phyloP scores from a whole-genome alignment of 2,797 vertebrate genomes.

The Hybognathus amarus region DNA sequence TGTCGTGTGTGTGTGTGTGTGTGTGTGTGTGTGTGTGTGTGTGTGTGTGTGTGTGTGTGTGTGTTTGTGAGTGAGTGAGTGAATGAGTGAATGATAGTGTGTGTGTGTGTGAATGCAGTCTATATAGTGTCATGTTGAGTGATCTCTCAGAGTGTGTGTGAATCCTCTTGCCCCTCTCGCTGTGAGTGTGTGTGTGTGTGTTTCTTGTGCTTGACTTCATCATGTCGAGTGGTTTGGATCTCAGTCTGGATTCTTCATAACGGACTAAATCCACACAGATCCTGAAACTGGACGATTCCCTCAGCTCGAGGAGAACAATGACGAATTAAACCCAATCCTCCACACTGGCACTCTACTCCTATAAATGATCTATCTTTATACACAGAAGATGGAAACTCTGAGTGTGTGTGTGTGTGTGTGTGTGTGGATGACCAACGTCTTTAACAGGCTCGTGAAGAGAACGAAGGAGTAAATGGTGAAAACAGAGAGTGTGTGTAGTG shows the following conservation, averaged over 20 bases:
- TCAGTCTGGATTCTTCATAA: background rate
- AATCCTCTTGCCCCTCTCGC: background rate
- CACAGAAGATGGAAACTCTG: conserved; percentile 1
- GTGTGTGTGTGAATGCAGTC: background rate
- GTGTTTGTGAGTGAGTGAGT: background rate
- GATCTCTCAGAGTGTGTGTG: background rate
- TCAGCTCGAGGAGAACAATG: background rate
- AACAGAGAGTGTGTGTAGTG: background rate
- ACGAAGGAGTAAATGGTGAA: background rate
- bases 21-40: background rate
- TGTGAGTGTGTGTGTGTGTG: background rate
- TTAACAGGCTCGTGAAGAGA: conserved; percentile 2
- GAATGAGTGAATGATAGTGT: background rate
- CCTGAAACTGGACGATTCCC: conserved; percentile 1
- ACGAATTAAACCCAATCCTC: conserved; percentile 34
- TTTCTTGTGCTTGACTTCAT: background rate
- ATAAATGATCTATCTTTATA: conserved; percentile 5
- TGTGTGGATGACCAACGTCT: background rate
- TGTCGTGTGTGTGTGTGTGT: background rate
- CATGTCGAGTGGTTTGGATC: conserved; percentile 5
- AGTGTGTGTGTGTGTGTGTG: background rate
- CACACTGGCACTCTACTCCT: background rate
- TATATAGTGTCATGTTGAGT: background rate
- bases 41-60: background rate
- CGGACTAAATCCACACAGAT: conserved; percentile 14